Evolutionary conservation across 2,888 invertebrate genomes (phyloP).

Genomic region (Pollenia griseotomentosa): DNA sequence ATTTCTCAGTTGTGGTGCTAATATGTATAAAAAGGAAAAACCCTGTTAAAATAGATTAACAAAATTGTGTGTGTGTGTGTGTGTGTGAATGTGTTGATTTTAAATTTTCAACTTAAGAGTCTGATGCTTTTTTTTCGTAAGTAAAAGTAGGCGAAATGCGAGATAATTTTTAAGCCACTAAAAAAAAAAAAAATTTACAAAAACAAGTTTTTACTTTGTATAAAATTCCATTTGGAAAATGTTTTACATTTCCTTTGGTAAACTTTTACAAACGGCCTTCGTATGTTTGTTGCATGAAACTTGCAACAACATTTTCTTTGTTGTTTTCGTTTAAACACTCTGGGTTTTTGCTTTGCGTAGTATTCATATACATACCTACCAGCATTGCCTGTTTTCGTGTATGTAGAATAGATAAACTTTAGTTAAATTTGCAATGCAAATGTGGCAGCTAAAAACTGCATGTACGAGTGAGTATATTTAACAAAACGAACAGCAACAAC

Average conservation of each 20-base stretch:
- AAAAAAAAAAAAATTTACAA: not conserved
- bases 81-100: not conserved
- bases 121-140: conserved; percentile 21
- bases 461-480: conserved; percentile 3
- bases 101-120: conserved; percentile 8
- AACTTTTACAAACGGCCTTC: not conserved
- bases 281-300: conserved; percentile 23
- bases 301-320: conserved; percentile 20
- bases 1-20: too few relatives aligned
- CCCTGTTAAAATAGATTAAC: conserved; percentile 58
- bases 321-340: not conserved
- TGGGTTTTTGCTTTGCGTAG: not conserved
- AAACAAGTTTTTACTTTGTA: not conserved
- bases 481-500: conserved; percentile 25
- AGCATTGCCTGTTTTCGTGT: conserved; percentile 60
- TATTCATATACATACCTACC: not conserved
- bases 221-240: too few relatives aligned
- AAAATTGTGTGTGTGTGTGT: conserved; percentile 3
- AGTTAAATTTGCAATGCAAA: conserved; percentile 72
- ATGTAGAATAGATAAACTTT: conserved; percentile 66
- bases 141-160: not conserved
- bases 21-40: not conserved
- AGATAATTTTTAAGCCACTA: not conserved
- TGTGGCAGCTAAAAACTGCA: conserved; percentile 48
- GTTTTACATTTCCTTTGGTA: too few relatives aligned